Percentiles rank a stretch among this genome's conserved stretches.
Conservation (phyloP, 2,797 vertebrate genomes). For the Graptemys geographica region DNA sequence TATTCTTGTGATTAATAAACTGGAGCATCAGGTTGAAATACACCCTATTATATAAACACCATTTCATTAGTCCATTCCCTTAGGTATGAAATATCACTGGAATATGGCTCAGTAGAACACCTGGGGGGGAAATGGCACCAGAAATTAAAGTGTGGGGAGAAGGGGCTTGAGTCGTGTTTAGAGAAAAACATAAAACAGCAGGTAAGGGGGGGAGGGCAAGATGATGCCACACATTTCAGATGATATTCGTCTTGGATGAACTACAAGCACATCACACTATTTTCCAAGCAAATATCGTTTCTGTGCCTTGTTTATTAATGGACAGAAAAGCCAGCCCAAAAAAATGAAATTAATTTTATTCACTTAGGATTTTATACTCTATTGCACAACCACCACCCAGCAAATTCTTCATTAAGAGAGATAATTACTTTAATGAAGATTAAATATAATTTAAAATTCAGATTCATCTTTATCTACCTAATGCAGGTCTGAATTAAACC, state of each 20-base stretch:
- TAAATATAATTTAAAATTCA: conserved; percentile 75
- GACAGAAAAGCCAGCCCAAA: conserved; percentile 56
- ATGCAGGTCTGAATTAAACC: conserved; percentile 64
- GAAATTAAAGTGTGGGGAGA: neutral
- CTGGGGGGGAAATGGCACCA: neutral
- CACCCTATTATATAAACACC: conserved; percentile 22
- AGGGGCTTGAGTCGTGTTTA: neutral
- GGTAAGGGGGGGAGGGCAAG: neutral
- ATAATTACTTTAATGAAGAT: conserved; percentile 78
- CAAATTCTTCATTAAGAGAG: conserved; percentile 76
- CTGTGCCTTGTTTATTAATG: conserved; percentile 71
- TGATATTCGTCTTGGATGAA: conserved; percentile 24
- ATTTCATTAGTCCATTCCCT: conserved; percentile 58
- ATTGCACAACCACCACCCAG: conserved; percentile 71
- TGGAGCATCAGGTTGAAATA: conserved; percentile 57
- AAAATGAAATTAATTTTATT: conserved; percentile 75
- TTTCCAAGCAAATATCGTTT: conserved; percentile 47
- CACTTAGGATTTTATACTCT: conserved; percentile 70
- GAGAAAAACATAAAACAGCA: conserved; percentile 8
- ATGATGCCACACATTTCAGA: neutral
- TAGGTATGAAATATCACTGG: conserved; percentile 48
- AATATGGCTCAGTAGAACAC: neutral
- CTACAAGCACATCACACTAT: neutral
- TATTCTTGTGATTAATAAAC: conserved; percentile 68
- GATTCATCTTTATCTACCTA: conserved; percentile 74